Evolutionary conservation across 2,113 vertebrate genomes (phyloP).

Genomic region (Antennarius striatus): DNA sequence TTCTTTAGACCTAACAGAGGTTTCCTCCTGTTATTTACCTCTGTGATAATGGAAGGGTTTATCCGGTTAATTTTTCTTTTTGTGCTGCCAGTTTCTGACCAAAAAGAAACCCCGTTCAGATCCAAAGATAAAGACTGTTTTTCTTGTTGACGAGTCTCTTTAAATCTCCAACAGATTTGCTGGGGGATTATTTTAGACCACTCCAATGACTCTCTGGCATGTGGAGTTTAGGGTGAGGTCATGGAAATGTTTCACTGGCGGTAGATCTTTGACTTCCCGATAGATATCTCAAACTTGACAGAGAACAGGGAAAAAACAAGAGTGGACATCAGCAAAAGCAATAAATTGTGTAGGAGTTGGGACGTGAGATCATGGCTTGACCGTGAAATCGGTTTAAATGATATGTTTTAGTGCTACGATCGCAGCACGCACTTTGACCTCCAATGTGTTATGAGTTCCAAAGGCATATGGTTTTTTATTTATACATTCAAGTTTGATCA

Average conservation of each 20-base stretch:
- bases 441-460: background rate
- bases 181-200: conserved; percentile 38
- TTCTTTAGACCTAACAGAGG: too few relatives aligned
- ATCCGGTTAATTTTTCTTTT: conserved; percentile 53
- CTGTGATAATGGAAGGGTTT: conserved; percentile 50
- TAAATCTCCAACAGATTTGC: conserved; percentile 29
- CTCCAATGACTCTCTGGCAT: conserved; percentile 19
- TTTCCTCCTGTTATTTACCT: conserved; percentile 23
- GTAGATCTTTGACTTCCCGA: background rate
- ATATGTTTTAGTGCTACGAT: too few relatives aligned
- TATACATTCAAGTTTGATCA: conserved; percentile 72
- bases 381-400: too few relatives aligned
- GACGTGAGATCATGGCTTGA: too few relatives aligned
- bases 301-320: background rate
- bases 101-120: conserved; percentile 19
- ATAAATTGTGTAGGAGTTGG: background rate
- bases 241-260: conserved; percentile 22
- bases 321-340: background rate
- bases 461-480: conserved; percentile 53
- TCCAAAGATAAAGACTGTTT: conserved; percentile 2
- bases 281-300: background rate
- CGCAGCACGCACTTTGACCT: too few relatives aligned
- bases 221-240: conserved; percentile 28
- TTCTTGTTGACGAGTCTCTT: conserved; percentile 27
- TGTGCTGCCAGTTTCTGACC: conserved; percentile 36